These are phyloP conservation scores for Theodoxus fluviatilis DNA, from an alignment of 2,888 invertebrate species.

Conservation along the genomic window DNA sequence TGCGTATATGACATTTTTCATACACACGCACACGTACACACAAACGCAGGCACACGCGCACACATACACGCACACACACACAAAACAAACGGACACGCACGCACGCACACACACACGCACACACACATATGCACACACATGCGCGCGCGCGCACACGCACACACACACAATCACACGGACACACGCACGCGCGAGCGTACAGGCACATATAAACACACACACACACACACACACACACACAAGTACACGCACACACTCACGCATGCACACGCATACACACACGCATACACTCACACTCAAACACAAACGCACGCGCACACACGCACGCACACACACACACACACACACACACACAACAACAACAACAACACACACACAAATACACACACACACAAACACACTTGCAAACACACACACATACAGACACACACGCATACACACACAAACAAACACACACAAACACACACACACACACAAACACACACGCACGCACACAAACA, in stretches of 20 bases:
- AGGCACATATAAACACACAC: constrained; percentile 10
- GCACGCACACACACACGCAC: neutral
- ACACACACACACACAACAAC: constrained; percentile 12
- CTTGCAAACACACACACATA: neutral
- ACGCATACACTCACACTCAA: neutral
- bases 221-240: constrained; percentile 20
- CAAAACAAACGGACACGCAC: neutral
- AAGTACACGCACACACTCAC: constrained; percentile 17
- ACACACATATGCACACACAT: neutral
- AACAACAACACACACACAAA: constrained; percentile 16
- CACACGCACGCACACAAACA: no score
- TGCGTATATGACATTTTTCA: no score
- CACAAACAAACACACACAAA: constrained; percentile 16
- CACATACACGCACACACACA: neutral
- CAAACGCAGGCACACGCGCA: no score
- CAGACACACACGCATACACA: neutral
- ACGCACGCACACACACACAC: constrained; percentile 13
- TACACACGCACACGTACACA: no score
- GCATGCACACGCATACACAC: constrained; percentile 14
- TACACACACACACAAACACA: constrained; percentile 6
- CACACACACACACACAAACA: constrained; percentile 16
- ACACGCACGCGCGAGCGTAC: constrained; percentile 9
- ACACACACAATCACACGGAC: constrained; percentile 7
- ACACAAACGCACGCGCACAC: neutral
- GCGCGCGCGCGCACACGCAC: neutral